phyloP scores from a whole-genome alignment of 2,797 vertebrate species.

The Poecilia gillii region DNA sequence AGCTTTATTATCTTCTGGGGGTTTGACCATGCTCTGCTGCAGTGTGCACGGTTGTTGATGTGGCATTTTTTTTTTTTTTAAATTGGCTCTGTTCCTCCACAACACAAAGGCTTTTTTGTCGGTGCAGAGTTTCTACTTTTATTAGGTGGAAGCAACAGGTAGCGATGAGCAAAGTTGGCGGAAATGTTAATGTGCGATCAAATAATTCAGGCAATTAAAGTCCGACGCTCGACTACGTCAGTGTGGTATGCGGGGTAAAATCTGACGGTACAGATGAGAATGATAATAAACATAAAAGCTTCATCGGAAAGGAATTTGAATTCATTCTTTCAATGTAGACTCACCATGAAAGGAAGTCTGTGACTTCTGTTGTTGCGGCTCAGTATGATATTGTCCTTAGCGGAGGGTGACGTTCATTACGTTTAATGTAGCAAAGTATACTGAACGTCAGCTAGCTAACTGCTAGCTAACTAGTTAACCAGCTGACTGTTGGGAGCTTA shows the following conservation, averaged over 20 bases:
- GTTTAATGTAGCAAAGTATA: neutral
- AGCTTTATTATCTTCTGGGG: neutral
- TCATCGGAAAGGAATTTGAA: neutral
- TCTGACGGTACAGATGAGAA: neutral
- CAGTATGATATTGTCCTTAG: neutral
- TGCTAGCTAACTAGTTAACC: slow-evolving; percentile 49
- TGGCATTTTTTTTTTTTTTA: slow-evolving; percentile 21
- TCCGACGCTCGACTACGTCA: neutral
- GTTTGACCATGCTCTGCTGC: neutral
- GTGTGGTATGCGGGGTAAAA: neutral
- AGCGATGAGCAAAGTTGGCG: slow-evolving; percentile 13
- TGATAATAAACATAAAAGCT: neutral
- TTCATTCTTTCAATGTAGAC: neutral
- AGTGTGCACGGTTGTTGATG: slow-evolving; percentile 16
- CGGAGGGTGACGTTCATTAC: neutral
- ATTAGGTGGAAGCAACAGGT: slow-evolving; percentile 46
- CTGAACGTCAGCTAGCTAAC: slow-evolving; percentile 35
- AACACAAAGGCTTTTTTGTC: slow-evolving; percentile 24
- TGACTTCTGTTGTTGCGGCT: neutral
- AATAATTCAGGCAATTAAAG: neutral
- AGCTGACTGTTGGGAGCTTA: neutral
- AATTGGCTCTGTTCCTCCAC: neutral
- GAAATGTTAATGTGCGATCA: neutral
- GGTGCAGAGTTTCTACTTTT: neutral
- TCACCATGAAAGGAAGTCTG: neutral